Conservation (phyloP, 2,113 vertebrate genomes). For the Malaclemys terrapin region DNA sequence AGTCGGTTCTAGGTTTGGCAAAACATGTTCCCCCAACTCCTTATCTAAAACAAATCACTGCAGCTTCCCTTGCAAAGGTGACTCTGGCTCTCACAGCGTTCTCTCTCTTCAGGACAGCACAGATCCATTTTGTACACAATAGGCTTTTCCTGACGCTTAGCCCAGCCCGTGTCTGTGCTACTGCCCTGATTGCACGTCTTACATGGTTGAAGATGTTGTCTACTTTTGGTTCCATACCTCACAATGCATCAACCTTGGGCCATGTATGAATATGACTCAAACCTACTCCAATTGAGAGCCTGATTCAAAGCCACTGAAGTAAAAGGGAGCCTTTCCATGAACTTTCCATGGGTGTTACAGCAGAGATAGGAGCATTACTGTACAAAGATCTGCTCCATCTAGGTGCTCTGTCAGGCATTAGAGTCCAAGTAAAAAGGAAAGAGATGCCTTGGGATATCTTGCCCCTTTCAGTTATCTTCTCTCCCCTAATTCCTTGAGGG, state of each 20-base stretch:
- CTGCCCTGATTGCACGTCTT: background rate
- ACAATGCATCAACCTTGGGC: background rate
- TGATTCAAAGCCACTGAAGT: background rate
- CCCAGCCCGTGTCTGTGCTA: background rate
- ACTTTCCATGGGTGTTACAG: background rate
- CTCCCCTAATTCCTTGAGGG: background rate
- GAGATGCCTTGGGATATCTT: background rate
- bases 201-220: background rate
- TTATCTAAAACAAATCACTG: background rate
- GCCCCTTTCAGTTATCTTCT: background rate
- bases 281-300: background rate
- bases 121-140: background rate
- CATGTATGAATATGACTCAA: background rate
- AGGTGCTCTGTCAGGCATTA: background rate
- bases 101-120: background rate
- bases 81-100: background rate
- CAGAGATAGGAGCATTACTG: too few relatives aligned
- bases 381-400: background rate
- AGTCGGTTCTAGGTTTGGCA: background rate
- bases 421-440: background rate
- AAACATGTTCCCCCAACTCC: background rate
- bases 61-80: background rate
- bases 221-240: background rate
- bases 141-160: background rate
- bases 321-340: background rate